A percentile compares a stretch with the other conserved stretches of the same genome.
Evolutionary conservation across 2,113 vertebrate genomes (phyloP).

Genomic region (Malurus cyaneus): DNA sequence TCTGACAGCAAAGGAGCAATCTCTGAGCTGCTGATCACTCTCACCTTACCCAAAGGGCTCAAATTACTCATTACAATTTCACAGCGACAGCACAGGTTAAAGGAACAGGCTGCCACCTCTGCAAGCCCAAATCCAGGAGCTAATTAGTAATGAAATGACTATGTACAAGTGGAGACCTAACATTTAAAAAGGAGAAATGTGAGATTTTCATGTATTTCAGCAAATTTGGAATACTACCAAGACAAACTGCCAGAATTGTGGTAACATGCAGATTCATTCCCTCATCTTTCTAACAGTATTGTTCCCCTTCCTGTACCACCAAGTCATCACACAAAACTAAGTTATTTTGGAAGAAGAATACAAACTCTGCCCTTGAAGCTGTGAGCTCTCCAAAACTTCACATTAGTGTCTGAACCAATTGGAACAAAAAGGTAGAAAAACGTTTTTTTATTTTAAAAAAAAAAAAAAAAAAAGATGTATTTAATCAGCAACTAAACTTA

Average conservation of each 20-base stretch:
- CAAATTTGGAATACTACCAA: fast-evolving
- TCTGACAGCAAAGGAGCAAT: neutral
- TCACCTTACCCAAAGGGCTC: conserved; percentile 20
- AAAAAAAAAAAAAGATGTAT: neutral
- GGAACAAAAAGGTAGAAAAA: neutral
- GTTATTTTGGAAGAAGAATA: neutral
- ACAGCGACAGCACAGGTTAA: neutral
- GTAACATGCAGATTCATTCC: neutral
- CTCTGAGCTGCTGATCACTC: neutral
- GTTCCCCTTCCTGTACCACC: neutral
- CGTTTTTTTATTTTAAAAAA: no score
- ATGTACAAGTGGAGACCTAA: neutral
- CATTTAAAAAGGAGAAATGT: fast-evolving
- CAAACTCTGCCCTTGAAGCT: neutral
- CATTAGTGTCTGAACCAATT: fast-evolving
- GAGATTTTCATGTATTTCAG: neutral
- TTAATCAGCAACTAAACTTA: neutral
- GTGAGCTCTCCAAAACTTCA: neutral
- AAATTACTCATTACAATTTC: conserved; percentile 1
- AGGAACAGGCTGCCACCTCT: neutral
- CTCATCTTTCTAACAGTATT: neutral
- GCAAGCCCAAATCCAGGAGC: neutral
- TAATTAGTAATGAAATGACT: neutral
- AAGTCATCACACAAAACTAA: neutral
- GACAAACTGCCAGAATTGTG: neutral